These are phyloP conservation scores for Hippocampus guttulatus DNA, from an alignment of 2,113 vertebrate genomes.

Conservation along the genomic window DNA sequence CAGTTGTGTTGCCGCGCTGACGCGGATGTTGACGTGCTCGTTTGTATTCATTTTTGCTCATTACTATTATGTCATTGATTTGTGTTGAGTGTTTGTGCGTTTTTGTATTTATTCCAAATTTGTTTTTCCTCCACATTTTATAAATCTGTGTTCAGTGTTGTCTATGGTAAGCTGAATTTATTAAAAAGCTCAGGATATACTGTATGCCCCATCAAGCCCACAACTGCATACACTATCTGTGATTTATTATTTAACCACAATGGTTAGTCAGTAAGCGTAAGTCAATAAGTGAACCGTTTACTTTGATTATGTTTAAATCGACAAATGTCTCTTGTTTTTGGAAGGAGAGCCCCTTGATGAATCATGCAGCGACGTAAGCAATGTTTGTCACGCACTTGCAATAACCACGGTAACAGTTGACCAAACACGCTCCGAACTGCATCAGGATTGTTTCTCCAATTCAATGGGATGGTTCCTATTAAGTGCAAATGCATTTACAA, in stretches of 20 bases:
- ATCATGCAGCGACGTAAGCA: constrained; percentile 28
- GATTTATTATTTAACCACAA: constrained; percentile 30
- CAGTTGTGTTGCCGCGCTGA: constrained; percentile 74
- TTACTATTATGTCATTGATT: constrained; percentile 2
- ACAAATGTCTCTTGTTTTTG: constrained; percentile 20
- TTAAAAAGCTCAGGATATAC: constrained; percentile 73
- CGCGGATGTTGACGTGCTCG: constrained; percentile 72
- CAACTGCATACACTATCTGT: constrained; percentile 35
- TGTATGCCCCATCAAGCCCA: constrained; percentile 47
- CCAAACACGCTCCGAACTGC: constrained; percentile 5
- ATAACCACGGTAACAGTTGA: constrained; percentile 1
- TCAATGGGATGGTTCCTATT: neutral
- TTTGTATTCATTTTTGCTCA: constrained; percentile 36
- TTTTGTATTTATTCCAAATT: neutral
- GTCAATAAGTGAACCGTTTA: constrained; percentile 2
- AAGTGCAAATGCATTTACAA: neutral
- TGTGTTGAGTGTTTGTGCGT: neutral
- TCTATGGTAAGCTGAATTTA: constrained; percentile 45
- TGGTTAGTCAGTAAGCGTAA: constrained; percentile 9
- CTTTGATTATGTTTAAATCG: constrained; percentile 1
- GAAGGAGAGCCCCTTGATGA: constrained; percentile 28
- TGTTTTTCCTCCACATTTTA: neutral
- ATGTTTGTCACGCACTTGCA: constrained; percentile 30
- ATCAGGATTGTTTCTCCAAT: constrained; percentile 3
- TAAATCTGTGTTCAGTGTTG: constrained; percentile 9